Evolutionary conservation across 2,113 vertebrate species (phyloP).

Genomic region (Calonectris borealis): DNA sequence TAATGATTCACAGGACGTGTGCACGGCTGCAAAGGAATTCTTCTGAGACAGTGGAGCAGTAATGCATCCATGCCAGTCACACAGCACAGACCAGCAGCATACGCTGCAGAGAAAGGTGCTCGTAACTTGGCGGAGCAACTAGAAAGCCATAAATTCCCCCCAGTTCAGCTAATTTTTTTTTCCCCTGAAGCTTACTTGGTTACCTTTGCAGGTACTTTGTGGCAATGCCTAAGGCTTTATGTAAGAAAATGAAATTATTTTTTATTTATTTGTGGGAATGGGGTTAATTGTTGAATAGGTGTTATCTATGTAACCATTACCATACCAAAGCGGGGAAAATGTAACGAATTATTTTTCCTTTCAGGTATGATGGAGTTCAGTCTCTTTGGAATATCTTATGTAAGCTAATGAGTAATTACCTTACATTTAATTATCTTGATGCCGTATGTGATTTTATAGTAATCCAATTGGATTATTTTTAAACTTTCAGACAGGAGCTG

Average conservation of each 20-base stretch:
- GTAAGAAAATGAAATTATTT: neutral
- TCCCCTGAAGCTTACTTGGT: neutral
- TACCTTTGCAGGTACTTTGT: neutral
- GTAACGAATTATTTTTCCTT: constrained; percentile 24
- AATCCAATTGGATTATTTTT: neutral
- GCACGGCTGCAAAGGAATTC: neutral
- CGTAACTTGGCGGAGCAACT: rapidly evolving
- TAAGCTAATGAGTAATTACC: constrained; percentile 71
- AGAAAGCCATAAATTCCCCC: neutral
- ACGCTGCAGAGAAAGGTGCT: no score
- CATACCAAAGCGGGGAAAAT: neutral
- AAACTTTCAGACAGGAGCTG: constrained; percentile 84
- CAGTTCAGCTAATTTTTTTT: no score
- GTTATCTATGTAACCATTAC: neutral
- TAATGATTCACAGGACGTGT: neutral
- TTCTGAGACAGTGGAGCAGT: neutral
- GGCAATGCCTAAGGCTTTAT: neutral
- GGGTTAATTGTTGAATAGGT: neutral
- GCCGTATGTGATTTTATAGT: neutral
- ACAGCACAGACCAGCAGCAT: neutral
- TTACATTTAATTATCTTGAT: neutral
- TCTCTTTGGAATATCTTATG: constrained; percentile 91
- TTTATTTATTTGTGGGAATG: neutral
- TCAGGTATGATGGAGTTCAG: constrained; percentile 97
- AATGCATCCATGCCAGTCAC: neutral